phyloP scores from a whole-genome alignment of 2,888 invertebrate species.

The Agrilus biguttatus region DNA sequence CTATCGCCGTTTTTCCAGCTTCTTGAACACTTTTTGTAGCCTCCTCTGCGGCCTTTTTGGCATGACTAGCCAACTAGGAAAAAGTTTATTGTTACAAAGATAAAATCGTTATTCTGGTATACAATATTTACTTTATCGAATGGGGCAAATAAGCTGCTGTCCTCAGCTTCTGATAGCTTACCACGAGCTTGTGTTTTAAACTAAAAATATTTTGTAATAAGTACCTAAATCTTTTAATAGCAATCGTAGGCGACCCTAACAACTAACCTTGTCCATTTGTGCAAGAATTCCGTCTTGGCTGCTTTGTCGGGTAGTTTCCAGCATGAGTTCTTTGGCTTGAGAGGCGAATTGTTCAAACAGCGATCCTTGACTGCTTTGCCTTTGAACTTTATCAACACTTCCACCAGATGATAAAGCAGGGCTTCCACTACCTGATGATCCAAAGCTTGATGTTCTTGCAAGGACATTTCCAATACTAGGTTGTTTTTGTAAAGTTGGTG shows the following conservation, averaged over 20 bases:
- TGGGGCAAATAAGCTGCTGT: constrained; percentile 61
- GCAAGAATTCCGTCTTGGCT: constrained; percentile 79
- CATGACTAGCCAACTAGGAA: constrained; percentile 64
- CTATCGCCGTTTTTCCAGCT: constrained; percentile 70
- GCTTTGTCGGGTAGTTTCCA: constrained; percentile 76
- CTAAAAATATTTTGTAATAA: constrained; percentile 21
- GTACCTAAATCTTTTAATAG: neutral
- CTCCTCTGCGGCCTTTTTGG: constrained; percentile 76
- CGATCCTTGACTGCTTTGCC: constrained; percentile 73
- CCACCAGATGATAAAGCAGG: constrained; percentile 23
- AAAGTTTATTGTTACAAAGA: constrained; percentile 6
- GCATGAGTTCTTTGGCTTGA: constrained; percentile 78
- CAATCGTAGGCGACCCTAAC: neutral
- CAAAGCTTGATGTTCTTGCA: constrained; percentile 49
- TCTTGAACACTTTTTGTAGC: constrained; percentile 71
- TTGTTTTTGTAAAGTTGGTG: constrained; percentile 40
- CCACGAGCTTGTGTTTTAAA: constrained; percentile 44
- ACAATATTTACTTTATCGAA: constrained; percentile 45
- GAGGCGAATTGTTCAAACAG: constrained; percentile 76
- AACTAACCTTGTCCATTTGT: constrained; percentile 74
- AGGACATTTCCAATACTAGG: constrained; percentile 46
- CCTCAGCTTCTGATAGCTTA: constrained; percentile 51
- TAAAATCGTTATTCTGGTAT: neutral
- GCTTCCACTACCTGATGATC: constrained; percentile 32
- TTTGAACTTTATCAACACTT: constrained; percentile 30